phyloP scores from a whole-genome alignment of 2,888 invertebrate species.

The Cybosia mesomella region DNA sequence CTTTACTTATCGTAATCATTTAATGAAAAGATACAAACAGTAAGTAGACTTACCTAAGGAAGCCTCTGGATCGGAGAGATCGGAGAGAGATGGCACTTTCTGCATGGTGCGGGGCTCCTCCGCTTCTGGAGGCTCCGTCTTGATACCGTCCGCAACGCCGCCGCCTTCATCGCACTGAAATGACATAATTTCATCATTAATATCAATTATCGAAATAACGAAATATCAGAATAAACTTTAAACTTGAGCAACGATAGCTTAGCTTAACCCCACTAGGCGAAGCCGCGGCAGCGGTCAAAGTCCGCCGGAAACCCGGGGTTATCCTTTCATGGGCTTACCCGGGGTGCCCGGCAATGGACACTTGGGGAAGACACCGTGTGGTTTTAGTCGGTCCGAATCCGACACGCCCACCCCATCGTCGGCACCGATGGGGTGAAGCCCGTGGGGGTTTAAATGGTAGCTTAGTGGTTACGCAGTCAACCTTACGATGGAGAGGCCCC shows the following conservation, averaged over 20 bases:
- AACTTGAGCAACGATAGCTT: no score
- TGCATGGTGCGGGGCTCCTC: slow-evolving; percentile 93
- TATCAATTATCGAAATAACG: background rate
- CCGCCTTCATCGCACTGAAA: slow-evolving; percentile 87
- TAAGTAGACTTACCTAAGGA: slow-evolving; percentile 92
- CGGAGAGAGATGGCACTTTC: slow-evolving; percentile 96
- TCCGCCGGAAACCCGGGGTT: no score
- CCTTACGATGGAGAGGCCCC: background rate
- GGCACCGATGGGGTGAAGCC: no score
- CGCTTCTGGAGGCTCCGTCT: slow-evolving; percentile 83
- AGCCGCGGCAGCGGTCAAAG: no score
- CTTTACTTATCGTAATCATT: background rate
- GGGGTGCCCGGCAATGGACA: no score
- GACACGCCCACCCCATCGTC: no score
- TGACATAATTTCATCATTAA: background rate
- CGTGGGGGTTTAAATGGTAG: no score
- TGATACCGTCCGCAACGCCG: slow-evolving; percentile 87
- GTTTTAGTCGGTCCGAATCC: no score
- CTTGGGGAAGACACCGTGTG: no score
- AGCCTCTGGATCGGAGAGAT: slow-evolving; percentile 95
- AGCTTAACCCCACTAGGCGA: no score
- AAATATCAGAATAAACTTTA: no score
- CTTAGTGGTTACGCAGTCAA: background rate
- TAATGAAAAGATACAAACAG: background rate
- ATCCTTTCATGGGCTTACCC: no score